Evolutionary conservation across 2,888 invertebrate species (phyloP).

Genomic region (Drosophila pseudotakahashii): DNA sequence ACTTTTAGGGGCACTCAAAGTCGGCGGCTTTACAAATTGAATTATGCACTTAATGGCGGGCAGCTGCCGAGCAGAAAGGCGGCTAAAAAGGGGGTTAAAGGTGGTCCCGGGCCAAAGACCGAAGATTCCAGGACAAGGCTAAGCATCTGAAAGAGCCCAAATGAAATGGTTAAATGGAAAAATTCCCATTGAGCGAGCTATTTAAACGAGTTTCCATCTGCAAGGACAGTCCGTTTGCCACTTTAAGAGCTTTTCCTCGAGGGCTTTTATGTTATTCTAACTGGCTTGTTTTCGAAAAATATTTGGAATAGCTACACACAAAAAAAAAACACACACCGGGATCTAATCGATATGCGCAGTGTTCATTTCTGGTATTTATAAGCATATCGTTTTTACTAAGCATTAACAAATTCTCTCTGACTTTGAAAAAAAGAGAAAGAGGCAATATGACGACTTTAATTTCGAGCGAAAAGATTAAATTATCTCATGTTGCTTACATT

Average conservation of each 20-base stretch:
- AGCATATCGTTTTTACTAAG: too few relatives aligned
- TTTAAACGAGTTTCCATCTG: conserved; percentile 1
- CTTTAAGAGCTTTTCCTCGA: not conserved
- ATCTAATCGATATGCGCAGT: too few relatives aligned
- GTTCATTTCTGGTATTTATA: too few relatives aligned
- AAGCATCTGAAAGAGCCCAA: conserved; percentile 23
- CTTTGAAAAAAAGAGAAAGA: too few relatives aligned
- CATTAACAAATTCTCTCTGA: too few relatives aligned
- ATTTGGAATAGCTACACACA: too few relatives aligned
- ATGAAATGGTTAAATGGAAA: conserved; percentile 35
- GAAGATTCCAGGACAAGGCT: conserved; percentile 30
- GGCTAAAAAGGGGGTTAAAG: not conserved
- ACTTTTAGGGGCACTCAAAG: conserved; percentile 69
- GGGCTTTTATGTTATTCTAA: too few relatives aligned
- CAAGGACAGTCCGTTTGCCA: conserved; percentile 19
- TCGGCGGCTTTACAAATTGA: conserved; percentile 62
- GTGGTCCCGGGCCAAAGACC: not conserved
- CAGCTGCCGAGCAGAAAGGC: conserved; percentile 3
- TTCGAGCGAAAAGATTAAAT: too few relatives aligned
- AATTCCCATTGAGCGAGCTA: conserved; percentile 12
- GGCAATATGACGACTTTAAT: too few relatives aligned
- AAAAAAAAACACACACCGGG: too few relatives aligned
- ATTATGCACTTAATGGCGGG: conserved; percentile 72
- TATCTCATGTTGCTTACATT: too few relatives aligned
- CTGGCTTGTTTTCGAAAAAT: too few relatives aligned